Base-by-base conservation (phyloP, 2,888 invertebrate species). In the Odontothrips loti region DNA sequence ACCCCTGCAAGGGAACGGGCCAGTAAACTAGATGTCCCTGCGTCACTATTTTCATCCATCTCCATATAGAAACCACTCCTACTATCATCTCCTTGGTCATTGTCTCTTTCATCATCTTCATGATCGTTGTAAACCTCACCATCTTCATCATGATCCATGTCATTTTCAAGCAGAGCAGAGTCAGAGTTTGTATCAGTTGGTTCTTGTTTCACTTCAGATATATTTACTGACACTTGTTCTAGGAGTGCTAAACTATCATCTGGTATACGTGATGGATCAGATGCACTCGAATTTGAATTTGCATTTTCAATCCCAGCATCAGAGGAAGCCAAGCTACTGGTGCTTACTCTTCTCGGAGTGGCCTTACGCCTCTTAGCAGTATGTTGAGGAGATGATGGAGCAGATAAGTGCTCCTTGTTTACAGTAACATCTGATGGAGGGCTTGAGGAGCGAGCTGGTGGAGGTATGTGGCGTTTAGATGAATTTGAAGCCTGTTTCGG, bases 281-380 rank as follows among this genome's bases (percentile, higher is more conserved):
- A 27, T 27, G 23, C 27, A 75, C 68, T 75, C 10, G 27, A 75
- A 12, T 75, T 75, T 75, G 68, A 75, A 27, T 75, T 75, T 9
- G 68, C 68, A 75, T 75, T 75, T 27, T 75, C 68, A 27, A 27
- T 75, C 12, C 68, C 68, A 75, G 68, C 68, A 75, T 75, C 68
- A 10, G 68, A 75, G 10, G 68, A 75, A 27, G 68, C 68, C 27
- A 75, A 27, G 23, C 68, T 75, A 27, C 68, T 75, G 23, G 68
- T 75, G 23, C 68, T 75, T 11, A 75, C 68, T 75, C 68, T 75
- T 23, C 68, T n/a, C 10, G 68, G 68, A 8, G 68, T 75, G 23
- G 68, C 68, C 23, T 75, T 75, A 27, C 68, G 68, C 27, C 68
- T 75, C 12, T 75, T 75, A 23, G 68, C 23, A 27, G 23, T 12